Percentiles rank a stretch among this genome's conserved stretches.
phyloP scores from a whole-genome alignment of 2,888 invertebrate genomes.

The Cryptocephalus primarius region DNA sequence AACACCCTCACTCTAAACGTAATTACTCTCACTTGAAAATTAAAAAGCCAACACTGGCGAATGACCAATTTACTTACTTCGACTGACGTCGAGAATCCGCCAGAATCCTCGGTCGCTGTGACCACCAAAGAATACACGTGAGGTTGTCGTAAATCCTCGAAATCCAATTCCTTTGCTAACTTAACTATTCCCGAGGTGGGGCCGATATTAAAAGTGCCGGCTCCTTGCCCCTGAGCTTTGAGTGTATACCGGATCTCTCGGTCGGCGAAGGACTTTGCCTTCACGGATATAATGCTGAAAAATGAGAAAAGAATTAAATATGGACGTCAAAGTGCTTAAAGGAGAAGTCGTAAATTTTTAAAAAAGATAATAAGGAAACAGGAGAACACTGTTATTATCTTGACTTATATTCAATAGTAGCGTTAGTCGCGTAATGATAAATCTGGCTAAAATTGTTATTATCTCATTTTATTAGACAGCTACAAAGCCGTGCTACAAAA shows the following conservation, averaged over 20 bases:
- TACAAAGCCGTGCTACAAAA: no score
- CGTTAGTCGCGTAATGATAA: no score
- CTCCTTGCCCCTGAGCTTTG: slow-evolving; percentile 88
- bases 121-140: slow-evolving; percentile 88
- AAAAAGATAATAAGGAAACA: no score
- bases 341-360: no score
- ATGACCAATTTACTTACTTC: slow-evolving; percentile 49
- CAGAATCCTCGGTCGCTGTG: slow-evolving; percentile 94
- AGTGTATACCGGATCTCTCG: slow-evolving; percentile 92
- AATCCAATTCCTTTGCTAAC: slow-evolving; percentile 90
- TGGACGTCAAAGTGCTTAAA: no score
- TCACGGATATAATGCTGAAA: slow-evolving; percentile 88
- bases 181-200: slow-evolving; percentile 92
- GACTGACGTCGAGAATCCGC: slow-evolving; percentile 89
- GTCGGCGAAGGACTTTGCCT: slow-evolving; percentile 95
- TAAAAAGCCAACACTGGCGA: no score
- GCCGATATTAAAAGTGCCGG: slow-evolving; percentile 91
- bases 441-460: no score
- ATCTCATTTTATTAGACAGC: no score
- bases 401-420: no score
- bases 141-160: slow-evolving; percentile 89
- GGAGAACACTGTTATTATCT: no score
- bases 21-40: no score
- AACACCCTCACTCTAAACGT: no score
- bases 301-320: slow-evolving; percentile 2